These are phyloP conservation scores for Eupithecia exiguata DNA, from an alignment of 2,888 invertebrate genomes.

Conservation along the genomic window DNA sequence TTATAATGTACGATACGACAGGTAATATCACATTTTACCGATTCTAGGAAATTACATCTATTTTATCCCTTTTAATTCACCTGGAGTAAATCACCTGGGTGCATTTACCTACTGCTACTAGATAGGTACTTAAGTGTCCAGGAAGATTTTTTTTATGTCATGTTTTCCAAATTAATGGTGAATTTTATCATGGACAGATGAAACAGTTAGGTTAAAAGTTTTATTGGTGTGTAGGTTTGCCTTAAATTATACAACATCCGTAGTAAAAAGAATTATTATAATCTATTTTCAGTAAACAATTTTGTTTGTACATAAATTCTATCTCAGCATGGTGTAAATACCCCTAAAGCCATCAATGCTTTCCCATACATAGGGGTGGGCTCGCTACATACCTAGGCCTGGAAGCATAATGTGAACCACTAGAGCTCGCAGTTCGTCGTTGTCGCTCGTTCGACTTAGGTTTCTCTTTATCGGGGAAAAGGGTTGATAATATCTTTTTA, in stretches of 20 bases:
- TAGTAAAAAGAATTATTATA: neutral
- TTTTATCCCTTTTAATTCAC: neutral
- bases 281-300: neutral
- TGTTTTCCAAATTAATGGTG: too few species aligned
- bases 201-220: too few species aligned
- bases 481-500: neutral
- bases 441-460: neutral
- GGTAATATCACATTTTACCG: neutral
- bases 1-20: conserved; percentile 48
- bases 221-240: too few species aligned
- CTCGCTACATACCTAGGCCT: neutral
- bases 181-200: too few species aligned
- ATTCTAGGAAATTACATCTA: neutral
- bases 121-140: too few species aligned
- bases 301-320: neutral
- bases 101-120: too few species aligned
- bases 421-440: too few species aligned
- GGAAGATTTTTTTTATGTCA: too few species aligned
- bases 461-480: neutral
- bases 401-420: neutral
- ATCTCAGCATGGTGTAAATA: conserved; percentile 50
- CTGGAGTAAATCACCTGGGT: too few species aligned
- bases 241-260: too few species aligned
- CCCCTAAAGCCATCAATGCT: conserved; percentile 57
- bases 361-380: conserved; percentile 21